Base-by-base conservation (phyloP, 2,888 invertebrate genomes). In the Conus canariensis region DNA sequence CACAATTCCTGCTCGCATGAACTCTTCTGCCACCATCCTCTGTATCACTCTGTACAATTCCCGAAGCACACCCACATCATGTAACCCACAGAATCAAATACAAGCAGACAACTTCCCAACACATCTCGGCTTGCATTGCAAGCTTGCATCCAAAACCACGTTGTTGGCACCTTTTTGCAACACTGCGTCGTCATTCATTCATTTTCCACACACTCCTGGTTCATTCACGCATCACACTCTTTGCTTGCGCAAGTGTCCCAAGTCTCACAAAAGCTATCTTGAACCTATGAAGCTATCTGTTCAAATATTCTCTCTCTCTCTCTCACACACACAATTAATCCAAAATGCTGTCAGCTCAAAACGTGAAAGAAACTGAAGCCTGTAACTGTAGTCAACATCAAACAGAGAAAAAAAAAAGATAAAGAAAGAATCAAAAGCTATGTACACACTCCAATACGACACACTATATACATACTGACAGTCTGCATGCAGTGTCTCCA, bases 371-470 rank as follows among this genome's bases (percentile, higher is more conserved):
- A 82, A 82, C 56, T 56, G 19, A 82, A 82, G 82, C 56, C 19
- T 56, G 16, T 5, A 82, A 30, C 77, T 25, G 30, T 30, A 80
- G 16, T 64, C 10, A 64, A 82, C 56, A 56, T 82, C 56, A 14
- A 82, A 82, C 82, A 56, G 14, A 82, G 56, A 45, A n/a, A 82
- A 56, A 16, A n/a, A 16, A 56, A n/a, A 56, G 25, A n/a, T 8
- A 82, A 56, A 56, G 8, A 22, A 16, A 19, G 82, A 56, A 8
- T 8, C 6, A 6, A 10, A 82, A 56, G 5, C 82, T 59, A 85
- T 85, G 58, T 59, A 85, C 85, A 85, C 85, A 85, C n/a, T 85
- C 10, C 45, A 85, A 59, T 59, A n/a, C 85, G 14, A 85, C 85
- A 85, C 83, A 22, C 85, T 22, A 59, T 85, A 25, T 59, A 85